Conservation (phyloP, 2,888 invertebrate species). For the Cheilosia impressa region DNA sequence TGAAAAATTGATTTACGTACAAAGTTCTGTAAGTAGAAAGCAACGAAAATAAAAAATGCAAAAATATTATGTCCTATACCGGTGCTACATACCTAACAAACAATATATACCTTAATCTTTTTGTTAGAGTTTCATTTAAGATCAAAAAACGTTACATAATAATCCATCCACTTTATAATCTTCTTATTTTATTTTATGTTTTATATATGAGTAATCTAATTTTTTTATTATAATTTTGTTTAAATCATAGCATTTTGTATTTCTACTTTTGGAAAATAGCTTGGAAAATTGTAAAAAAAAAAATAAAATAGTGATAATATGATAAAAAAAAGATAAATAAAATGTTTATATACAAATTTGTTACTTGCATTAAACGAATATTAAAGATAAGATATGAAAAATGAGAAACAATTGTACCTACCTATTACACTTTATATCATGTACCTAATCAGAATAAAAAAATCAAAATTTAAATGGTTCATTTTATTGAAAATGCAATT, state of each 20-base stretch:
- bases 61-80: slow-evolving; percentile 80
- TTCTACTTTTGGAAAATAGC: slow-evolving; percentile 37
- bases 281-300: slow-evolving; percentile 55
- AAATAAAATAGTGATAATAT: slow-evolving; percentile 34
- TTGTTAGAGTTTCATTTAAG: slow-evolving; percentile 45
- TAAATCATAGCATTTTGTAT: slow-evolving; percentile 9
- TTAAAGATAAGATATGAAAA: slow-evolving; percentile 56
- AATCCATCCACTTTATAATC: slow-evolving; percentile 59
- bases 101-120: slow-evolving; percentile 47
- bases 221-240: slow-evolving; percentile 13
- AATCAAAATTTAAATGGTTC: not conserved
- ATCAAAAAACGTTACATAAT: slow-evolving; percentile 45
- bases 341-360: slow-evolving; percentile 68
- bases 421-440: slow-evolving; percentile 62
- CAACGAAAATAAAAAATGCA: slow-evolving; percentile 5
- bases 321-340: slow-evolving; percentile 13
- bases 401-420: slow-evolving; percentile 62
- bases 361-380: slow-evolving; percentile 69
- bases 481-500: not conserved
- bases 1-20: not conserved
- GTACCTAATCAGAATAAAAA: slow-evolving; percentile 63
- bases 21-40: slow-evolving; percentile 9
- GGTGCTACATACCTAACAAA: slow-evolving; percentile 81
- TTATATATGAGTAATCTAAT: slow-evolving; percentile 25
- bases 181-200: slow-evolving; percentile 25